Percentiles rank a stretch among this genome's conserved stretches.
phyloP scores from a whole-genome alignment of 2,113 vertebrate genomes.

The Gallinago media region DNA sequence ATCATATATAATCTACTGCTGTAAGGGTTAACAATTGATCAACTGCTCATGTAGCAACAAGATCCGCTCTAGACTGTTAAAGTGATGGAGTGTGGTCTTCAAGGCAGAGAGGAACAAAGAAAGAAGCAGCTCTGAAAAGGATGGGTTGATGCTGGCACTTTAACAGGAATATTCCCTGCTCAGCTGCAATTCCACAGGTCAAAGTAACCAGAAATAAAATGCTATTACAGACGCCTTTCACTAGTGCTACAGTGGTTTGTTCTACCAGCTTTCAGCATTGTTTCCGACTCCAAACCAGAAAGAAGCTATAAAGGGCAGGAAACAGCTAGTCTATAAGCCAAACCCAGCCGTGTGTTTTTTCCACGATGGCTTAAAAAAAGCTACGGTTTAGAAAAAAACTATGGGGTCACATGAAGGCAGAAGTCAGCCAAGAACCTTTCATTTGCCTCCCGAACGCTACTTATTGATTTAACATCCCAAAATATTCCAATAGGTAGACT shows the following conservation, averaged over 20 bases:
- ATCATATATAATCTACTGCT: neutral
- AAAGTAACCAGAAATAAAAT: neutral
- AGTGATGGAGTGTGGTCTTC: neutral
- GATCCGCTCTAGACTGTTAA: neutral
- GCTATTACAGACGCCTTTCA: neutral
- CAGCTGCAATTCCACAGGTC: neutral
- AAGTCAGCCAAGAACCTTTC: neutral
- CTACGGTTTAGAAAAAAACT: neutral
- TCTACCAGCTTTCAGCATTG: neutral
- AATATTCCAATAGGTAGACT: neutral
- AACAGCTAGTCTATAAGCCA: neutral
- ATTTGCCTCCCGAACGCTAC: neutral
- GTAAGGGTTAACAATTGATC: neutral
- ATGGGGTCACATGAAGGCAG: neutral
- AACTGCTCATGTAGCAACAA: neutral
- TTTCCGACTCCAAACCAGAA: neutral
- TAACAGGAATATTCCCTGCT: neutral
- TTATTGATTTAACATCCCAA: neutral
- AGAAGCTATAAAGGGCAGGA: constrained; percentile 18
- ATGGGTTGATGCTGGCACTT: neutral
- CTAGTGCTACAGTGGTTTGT: neutral
- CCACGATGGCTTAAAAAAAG: neutral
- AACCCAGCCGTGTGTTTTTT: neutral
- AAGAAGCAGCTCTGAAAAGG: neutral
- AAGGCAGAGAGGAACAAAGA: neutral